A percentile compares a stretch with the other conserved stretches of the same genome.
Conservation (phyloP, 1,140 invertebrate genomes). For the Alviniconcha marisindica region DNA sequence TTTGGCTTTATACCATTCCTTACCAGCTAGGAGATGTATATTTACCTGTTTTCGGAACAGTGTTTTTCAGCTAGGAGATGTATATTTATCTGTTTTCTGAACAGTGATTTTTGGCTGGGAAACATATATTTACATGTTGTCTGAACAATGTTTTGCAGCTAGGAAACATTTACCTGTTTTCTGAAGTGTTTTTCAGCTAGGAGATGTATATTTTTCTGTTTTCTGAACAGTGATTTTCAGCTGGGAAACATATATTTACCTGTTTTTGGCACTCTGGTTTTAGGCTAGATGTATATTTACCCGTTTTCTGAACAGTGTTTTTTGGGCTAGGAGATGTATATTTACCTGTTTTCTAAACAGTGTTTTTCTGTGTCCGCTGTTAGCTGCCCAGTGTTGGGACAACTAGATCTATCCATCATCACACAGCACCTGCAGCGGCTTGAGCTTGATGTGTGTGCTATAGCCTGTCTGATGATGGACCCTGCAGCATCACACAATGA, state of each 20-base stretch:
- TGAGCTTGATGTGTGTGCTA: conserved; percentile 56
- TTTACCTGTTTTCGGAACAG: no score
- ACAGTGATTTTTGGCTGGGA: neutral
- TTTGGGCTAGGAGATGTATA: neutral
- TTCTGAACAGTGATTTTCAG: neutral
- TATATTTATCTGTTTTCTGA: neutral
- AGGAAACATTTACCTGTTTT: no score
- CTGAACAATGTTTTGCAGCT: no score
- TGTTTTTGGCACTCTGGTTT: no score
- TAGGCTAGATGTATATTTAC: no score
- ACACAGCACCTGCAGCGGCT: conserved; percentile 51
- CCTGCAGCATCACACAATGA: conserved; percentile 1
- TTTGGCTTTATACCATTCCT: no score
- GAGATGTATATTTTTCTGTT: neutral
- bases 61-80: neutral
- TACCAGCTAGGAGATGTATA: no score
- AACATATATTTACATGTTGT: no score
- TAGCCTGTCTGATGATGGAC: conserved; percentile 52
- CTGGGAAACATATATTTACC: no score
- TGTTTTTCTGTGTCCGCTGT: conserved; percentile 33
- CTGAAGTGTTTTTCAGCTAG: no score
- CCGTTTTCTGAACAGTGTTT: neutral
- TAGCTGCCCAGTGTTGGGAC: conserved; percentile 59
- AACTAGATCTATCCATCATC: conserved; percentile 47
- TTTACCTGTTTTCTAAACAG: neutral